These are phyloP conservation scores for Drosophila tristis DNA, from an alignment of 1,140 invertebrate species.

Conservation along the genomic window DNA sequence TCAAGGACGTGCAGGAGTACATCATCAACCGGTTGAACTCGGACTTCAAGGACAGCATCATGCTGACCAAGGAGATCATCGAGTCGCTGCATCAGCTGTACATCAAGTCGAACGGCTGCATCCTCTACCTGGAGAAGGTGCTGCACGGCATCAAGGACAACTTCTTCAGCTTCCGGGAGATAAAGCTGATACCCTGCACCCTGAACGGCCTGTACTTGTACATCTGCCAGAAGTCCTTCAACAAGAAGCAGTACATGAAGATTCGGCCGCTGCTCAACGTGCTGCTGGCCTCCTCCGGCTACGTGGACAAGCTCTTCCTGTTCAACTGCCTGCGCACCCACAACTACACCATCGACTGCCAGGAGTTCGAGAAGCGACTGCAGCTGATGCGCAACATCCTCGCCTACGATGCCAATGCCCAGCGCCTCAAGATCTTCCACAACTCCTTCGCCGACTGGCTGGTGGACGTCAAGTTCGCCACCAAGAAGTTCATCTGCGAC, in stretches of 20 bases:
- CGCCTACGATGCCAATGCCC: constrained; percentile 85
- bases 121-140: constrained; percentile 96
- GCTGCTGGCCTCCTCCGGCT: constrained; percentile 93
- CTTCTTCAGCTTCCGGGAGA: constrained; percentile 93
- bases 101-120: constrained; percentile 98
- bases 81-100: constrained; percentile 97
- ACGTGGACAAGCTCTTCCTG: constrained; percentile 92
- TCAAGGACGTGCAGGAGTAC: constrained; percentile 97
- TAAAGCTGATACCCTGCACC: constrained; percentile 96
- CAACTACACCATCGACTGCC: constrained; percentile 90
- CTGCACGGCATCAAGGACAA: constrained; percentile 96
- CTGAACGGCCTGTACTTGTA: constrained; percentile 97
- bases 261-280: constrained; percentile 92
- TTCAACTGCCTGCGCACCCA: constrained; percentile 93
- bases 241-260: constrained; percentile 94
- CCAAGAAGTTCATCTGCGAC: constrained; percentile 95
- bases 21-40: constrained; percentile 95
- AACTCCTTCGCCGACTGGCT: constrained; percentile 97
- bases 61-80: constrained; percentile 89
- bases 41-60: constrained; percentile 86
- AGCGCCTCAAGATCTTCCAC: constrained; percentile 92
- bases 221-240: constrained; percentile 96
- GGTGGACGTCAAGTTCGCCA: constrained; percentile 97
- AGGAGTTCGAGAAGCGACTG: constrained; percentile 93
- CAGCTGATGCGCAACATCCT: constrained; percentile 89